Base-by-base conservation (phyloP, 2,113 vertebrate genomes). In the Colossoma macropomum region DNA sequence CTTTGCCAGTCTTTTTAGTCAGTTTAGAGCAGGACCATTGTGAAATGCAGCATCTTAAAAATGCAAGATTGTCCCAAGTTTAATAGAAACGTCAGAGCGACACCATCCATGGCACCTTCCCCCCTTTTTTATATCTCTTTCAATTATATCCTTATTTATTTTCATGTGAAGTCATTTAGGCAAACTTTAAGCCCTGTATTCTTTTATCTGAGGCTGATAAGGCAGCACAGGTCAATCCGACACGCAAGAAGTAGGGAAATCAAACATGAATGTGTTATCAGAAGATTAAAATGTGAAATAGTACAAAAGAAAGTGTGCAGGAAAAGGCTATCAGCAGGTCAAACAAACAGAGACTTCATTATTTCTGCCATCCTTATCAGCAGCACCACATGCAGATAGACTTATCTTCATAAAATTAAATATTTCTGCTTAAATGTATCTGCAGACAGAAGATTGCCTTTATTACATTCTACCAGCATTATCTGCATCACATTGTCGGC, bases 271-370 rank as follows among this genome's bases (percentile, higher is more conserved):
- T 23, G 45, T 69, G 50, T 77, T 77, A 76, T 60, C 74, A 76
- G 73, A 83, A 63, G 75, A 77, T 56, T 70, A 66, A 75, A 34
- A 83, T 41, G 16, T 83, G 73, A 69, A 76, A 68, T 11, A 45
- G 7, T 17, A n/a, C 48, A 65, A 76, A 75, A 41, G 27, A 65
- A 4, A 68, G 23, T 30, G 34, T 32, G 54, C 23, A 15, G 75
- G 75, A 83, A 41, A 77, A 56, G 75, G 54, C 50, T 69, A 45
- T 79, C 41, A 38, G 45, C 30, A 19, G 59, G 75, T 77, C 75
- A 77, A 56, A 56, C 54, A 56, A 56, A 56, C 54, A 56, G 41
- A 59, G 32, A 73, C 75, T 34, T 83, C 21, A 84, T 79, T 84
- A 78, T 73, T 83, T 72, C 45, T 27, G 10, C 75, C 23, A 16